These are phyloP conservation scores for Lacerta agilis DNA, from an alignment of 2,797 vertebrate genomes.

Conservation along the genomic window DNA sequence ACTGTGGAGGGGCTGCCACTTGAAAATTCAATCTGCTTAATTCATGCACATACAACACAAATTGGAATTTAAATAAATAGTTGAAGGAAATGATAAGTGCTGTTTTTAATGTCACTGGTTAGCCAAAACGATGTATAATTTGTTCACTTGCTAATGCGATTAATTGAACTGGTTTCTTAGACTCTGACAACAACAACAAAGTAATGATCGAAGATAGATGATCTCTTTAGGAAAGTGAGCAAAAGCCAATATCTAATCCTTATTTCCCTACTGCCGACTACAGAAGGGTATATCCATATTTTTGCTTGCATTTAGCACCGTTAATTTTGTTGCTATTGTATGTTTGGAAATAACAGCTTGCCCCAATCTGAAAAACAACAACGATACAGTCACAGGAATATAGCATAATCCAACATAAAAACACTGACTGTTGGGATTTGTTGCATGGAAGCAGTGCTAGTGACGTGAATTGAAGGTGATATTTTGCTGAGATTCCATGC, in stretches of 20 bases:
- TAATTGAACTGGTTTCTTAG: conserved; percentile 26
- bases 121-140: background rate
- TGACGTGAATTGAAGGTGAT: background rate
- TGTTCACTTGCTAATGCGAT: conserved; percentile 35
- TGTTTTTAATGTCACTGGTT: conserved; percentile 12
- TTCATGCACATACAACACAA: conserved; percentile 37
- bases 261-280: background rate
- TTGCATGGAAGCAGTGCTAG: background rate
- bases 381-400: background rate
- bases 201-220: background rate
- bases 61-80: conserved; percentile 48
- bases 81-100: conserved; percentile 22
- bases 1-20: conserved; percentile 39
- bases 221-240: background rate
- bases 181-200: conserved; percentile 24
- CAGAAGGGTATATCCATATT: background rate
- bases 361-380: background rate
- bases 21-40: conserved; percentile 59
- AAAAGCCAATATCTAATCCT: conserved; percentile 12
- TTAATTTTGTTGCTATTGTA: background rate
- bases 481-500: background rate
- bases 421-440: background rate
- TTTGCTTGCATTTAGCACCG: background rate
- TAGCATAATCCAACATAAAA: background rate
- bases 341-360: conserved; percentile 4